Percentiles rank a stretch among this genome's conserved stretches.
Conservation (phyloP, 2,888 invertebrate species). For the Yponomeuta sedellus region DNA sequence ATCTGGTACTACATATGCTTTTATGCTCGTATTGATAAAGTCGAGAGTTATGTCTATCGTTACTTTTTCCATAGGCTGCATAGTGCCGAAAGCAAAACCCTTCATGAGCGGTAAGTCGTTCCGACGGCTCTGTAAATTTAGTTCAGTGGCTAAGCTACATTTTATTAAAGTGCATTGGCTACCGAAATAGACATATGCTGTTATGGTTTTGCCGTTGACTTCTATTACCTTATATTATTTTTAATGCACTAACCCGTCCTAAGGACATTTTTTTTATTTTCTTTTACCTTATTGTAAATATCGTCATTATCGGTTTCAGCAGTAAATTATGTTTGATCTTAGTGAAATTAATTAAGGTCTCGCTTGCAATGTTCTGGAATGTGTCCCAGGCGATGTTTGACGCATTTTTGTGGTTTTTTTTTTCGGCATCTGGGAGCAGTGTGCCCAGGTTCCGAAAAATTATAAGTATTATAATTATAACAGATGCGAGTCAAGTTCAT, state of each 20-base stretch:
- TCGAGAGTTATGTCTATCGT: slow-evolving; percentile 2
- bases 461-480: too few relatives aligned
- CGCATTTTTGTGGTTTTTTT: slow-evolving; percentile 11
- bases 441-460: slow-evolving; percentile 11
- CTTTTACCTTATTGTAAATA: slow-evolving; percentile 11
- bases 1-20: slow-evolving; percentile 14
- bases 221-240: too few relatives aligned
- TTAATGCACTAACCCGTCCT: too few relatives aligned
- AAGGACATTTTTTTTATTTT: too few relatives aligned
- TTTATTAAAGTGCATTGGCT: slow-evolving; percentile 4
- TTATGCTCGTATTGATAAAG: not conserved
- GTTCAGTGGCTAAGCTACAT: not conserved
- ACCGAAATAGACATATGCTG: slow-evolving; percentile 4
- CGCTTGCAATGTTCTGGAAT: not conserved
- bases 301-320: not conserved
- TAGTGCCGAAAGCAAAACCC: slow-evolving; percentile 12
- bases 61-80: slow-evolving; percentile 10
- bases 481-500: not conserved
- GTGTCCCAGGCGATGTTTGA: not conserved
- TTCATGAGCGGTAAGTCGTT: slow-evolving; percentile 3
- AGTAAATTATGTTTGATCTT: not conserved
- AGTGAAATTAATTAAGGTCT: not conserved
- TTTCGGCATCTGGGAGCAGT: slow-evolving; percentile 4
- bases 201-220: slow-evolving; percentile 5
- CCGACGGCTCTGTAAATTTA: not conserved